Conservation (phyloP, 2,797 vertebrate genomes). For the Micromesistius poutassou region DNA sequence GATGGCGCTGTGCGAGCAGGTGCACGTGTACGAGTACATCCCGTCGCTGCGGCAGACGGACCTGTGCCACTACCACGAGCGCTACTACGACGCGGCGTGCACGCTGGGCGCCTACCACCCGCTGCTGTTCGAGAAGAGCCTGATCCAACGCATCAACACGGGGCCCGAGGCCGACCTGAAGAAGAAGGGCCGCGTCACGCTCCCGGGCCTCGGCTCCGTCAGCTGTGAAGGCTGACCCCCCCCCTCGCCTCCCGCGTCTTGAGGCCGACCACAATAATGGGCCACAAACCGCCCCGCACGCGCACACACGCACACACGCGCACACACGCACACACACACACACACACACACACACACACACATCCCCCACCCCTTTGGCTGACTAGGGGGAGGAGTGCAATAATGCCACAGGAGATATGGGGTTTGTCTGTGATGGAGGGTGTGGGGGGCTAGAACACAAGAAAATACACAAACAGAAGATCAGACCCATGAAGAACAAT, state of each 20-base stretch:
- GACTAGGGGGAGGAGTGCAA: conserved; percentile 56
- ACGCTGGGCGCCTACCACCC: conserved; percentile 97
- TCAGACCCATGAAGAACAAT: conserved; percentile 51
- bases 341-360: not conserved
- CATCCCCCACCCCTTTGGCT: conserved; percentile 40
- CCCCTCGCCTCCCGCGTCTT: not conserved
- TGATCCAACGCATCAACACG: conserved; percentile 88
- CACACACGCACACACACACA: not conserved
- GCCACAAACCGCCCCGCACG: not conserved
- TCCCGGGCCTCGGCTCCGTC: conserved; percentile 85
- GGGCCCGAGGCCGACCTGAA: conserved; percentile 82
- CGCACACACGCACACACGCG: not conserved
- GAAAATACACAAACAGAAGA: conserved; percentile 21
- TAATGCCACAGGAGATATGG: conserved; percentile 53
- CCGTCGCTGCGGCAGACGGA: conserved; percentile 92
- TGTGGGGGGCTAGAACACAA: not conserved
- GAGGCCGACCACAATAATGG: not conserved
- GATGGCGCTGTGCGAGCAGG: conserved; percentile 92
- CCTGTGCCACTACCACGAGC: conserved; percentile 96
- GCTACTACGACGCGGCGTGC: conserved; percentile 92
- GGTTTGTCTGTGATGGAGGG: conserved; percentile 31
- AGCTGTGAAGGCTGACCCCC: conserved; percentile 73
- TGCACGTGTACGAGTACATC: conserved; percentile 95
- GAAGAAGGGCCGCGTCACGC: conserved; percentile 85
- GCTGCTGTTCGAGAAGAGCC: conserved; percentile 92